Evolutionary conservation across 1,140 invertebrate genomes (phyloP), one percentile per base, ranked within the genome.

Genomic region (Cydia fagiglandana): DNA sequence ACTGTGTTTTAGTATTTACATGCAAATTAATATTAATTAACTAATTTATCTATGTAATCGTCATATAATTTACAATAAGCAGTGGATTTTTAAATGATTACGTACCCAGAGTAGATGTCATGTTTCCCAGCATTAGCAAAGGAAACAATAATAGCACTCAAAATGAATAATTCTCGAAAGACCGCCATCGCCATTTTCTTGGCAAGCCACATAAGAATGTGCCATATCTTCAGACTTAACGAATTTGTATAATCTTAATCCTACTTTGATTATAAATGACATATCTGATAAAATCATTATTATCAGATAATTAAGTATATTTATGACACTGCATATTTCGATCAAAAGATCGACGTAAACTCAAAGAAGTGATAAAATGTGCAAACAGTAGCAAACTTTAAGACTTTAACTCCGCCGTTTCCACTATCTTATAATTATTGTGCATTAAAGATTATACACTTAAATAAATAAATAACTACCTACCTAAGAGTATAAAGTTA

Each of bases 71-170:
- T 24, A 24, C 24, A 24, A 24, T 24, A 24, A 24, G 24, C 24
- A 1, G 24, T 24, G 24, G 24, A 24, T 24, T 24, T 24, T 24
- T 24, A 24, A 24, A 24, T 24, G 24, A 24, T 24, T 9, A 73
- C 66, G 64, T 75, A 75, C 77, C 77, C 77, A 13, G 68, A 38
- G 38, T 78, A 78, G 24, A 75, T 38, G 34, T 78, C 77, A 78
- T 78, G 74, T 56, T 73, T 47, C 34, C 77, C 77, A 13, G 77
- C 77, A 20, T 20, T 66, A 2, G 73, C 70, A 4, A 73, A 45
- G 15, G 61, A 73, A 66, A 64, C 64, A 30, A 68, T 34, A 34
- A 68, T 38, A 34, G 30, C 64, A 68, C 64, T 34, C 5, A 68
- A 68, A 68, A 68, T 15, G 13, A 34, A 68, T n/a, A 68, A 13